Conservation (phyloP, 2,113 vertebrate genomes). For the Myiozetetes cayanensis region DNA sequence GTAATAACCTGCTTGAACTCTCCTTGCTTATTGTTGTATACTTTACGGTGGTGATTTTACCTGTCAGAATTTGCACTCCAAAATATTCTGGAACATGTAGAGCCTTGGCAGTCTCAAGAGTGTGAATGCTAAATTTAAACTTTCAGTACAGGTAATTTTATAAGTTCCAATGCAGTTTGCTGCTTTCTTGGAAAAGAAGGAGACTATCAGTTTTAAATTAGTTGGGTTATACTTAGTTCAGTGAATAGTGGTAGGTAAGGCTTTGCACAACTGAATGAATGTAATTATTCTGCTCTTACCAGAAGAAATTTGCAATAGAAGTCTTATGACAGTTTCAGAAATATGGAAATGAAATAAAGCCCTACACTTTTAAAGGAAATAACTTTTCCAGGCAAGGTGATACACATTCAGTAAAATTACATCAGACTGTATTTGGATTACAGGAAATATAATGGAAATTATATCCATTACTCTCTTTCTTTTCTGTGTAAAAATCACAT, state of each 20-base stretch:
- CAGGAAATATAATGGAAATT: not conserved
- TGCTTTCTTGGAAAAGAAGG: not conserved
- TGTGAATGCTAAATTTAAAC: not conserved
- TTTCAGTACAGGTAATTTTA: not conserved
- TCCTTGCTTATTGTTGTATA: not conserved
- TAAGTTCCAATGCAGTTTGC: not conserved
- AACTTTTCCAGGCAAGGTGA: not conserved
- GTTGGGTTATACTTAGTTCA: not conserved
- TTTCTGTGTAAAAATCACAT: not conserved
- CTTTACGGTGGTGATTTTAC: not conserved
- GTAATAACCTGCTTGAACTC: not conserved
- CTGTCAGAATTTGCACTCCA: not conserved
- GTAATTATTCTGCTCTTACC: not conserved
- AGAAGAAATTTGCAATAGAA: not conserved
- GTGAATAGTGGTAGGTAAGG: not conserved
- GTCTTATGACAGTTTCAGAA: not conserved
- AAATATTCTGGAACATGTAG: not conserved
- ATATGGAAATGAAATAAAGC: not conserved
- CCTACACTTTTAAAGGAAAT: not conserved
- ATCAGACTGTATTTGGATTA: not conserved
- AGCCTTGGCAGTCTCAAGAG: not conserved
- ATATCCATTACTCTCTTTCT: not conserved
- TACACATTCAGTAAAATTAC: not conserved
- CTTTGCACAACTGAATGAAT: not conserved
- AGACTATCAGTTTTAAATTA: not conserved